Percentiles rank a stretch among this genome's conserved stretches.
Evolutionary conservation across 2,797 vertebrate genomes (phyloP).

Genomic region (Phataginus tetradactyla): DNA sequence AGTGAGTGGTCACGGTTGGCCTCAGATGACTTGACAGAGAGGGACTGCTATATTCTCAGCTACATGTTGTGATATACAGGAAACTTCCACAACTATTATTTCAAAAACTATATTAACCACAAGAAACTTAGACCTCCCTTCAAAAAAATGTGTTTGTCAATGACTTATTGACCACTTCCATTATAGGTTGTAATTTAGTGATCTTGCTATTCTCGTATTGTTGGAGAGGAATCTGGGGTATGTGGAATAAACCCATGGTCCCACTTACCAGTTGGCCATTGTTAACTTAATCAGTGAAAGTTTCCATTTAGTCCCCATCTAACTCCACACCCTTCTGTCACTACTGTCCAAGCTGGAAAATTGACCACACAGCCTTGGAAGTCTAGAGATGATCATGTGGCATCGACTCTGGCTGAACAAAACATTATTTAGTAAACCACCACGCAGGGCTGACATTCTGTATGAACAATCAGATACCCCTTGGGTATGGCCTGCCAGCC

Average conservation of each 20-base stretch:
- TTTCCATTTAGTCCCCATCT: neutral
- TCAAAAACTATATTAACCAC: conserved; percentile 86
- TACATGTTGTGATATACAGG: conserved; percentile 81
- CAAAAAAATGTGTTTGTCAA: conserved; percentile 84
- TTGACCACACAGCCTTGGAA: neutral
- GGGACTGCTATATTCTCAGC: conserved; percentile 83
- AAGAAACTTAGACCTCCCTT: conserved; percentile 87
- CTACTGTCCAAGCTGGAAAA: neutral
- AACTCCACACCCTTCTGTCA: neutral
- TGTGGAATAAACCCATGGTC: neutral
- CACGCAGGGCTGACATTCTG: neutral
- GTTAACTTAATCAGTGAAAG: neutral
- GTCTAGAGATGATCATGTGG: neutral
- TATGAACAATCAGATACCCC: neutral
- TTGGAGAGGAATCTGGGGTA: neutral
- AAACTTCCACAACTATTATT: conserved; percentile 84
- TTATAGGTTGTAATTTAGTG: conserved; percentile 66
- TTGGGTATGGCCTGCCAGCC: neutral
- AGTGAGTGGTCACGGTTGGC: conserved; percentile 89
- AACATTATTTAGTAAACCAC: neutral
- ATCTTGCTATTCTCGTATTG: conserved; percentile 5
- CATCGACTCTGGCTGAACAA: neutral
- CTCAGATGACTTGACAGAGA: conserved; percentile 89
- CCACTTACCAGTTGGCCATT: accelerated
- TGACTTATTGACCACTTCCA: conserved; percentile 85